Conservation (phyloP, 2,888 invertebrate genomes). For the Xylocampa areola region DNA sequence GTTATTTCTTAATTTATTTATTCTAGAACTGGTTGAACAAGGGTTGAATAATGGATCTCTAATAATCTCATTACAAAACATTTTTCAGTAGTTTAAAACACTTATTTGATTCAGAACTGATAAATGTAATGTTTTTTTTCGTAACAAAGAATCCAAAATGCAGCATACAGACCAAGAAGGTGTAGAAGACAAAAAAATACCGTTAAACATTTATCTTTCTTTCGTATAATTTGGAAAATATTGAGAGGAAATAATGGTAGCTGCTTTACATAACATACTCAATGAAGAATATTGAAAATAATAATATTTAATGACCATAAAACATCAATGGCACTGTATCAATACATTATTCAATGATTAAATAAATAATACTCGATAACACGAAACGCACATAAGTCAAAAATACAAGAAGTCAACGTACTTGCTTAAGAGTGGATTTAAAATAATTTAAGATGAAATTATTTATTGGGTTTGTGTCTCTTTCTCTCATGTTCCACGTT, state of each 20-base stretch:
- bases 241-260: background rate
- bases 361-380: slow-evolving; percentile 74
- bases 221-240: background rate
- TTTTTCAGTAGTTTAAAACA: too few relatives aligned
- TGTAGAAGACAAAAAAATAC: too few relatives aligned
- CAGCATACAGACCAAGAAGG: too few relatives aligned
- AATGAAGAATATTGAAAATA: slow-evolving; percentile 3
- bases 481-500: slow-evolving; percentile 66
- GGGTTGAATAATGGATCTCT: too few relatives aligned
- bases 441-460: slow-evolving; percentile 86
- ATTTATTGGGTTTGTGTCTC: slow-evolving; percentile 81
- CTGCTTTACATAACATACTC: background rate
- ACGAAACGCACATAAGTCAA: slow-evolving; percentile 78
- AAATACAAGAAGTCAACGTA: slow-evolving; percentile 88
- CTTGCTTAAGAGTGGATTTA: slow-evolving; percentile 85
- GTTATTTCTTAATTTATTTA: too few relatives aligned
- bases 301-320: slow-evolving; percentile 41
- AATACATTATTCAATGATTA: slow-evolving; percentile 71
- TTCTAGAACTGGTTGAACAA: too few relatives aligned
- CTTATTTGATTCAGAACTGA: too few relatives aligned
- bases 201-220: too few relatives aligned
- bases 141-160: too few relatives aligned
- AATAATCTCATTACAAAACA: too few relatives aligned
- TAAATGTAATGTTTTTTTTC: too few relatives aligned
- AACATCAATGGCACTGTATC: slow-evolving; percentile 59